Evolutionary conservation across 2,888 invertebrate species (phyloP), one percentile per base, ranked within the genome.

Genomic region (Oeneis ivallda): DNA sequence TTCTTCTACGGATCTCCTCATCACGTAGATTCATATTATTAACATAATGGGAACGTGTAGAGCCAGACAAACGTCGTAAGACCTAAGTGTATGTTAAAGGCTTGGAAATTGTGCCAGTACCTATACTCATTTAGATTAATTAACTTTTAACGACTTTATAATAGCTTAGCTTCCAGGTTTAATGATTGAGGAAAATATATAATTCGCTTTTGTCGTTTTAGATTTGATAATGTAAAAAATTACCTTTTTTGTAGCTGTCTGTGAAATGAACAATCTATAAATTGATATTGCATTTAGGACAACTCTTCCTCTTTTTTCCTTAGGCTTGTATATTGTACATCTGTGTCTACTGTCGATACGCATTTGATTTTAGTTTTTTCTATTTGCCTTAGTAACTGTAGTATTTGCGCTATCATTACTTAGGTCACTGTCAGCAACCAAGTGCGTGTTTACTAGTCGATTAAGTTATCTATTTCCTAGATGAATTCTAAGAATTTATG

Each of bases 81-180:
- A 50, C 60, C 60, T 60, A 60, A 37, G 49, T 17, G 37, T 15
- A 49, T 26, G 34, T 49, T 49, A 62, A 37, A 56, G 19, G 57
- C 15, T 26, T 59, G 61, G 52, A 64, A 68, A 69, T 69, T 65
- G 62, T 73, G 73, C 68, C 71, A 70, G 39, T 60, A 39, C 65
- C 26, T 26, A 17, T 56, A 39, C 49, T 67, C 65, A 74, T 70
- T 62, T 69, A 54, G 80, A 80, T 79, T 80, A 86, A 87, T 82
- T 76, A 76, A 41, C 69, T 79, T 78, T 77, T 85, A 82, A 87
- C 83, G 66, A 72, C 52, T 74, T 79, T 81, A 79, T 87, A 85
- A 87, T 85, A 66, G 76, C 68, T 73, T 75, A 72, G 43, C 58
- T 56, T 74, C 65, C 65, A 77, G 75, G 64, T 63, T 64, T 76